Conservation (phyloP, 1,140 invertebrate genomes). For the Drosophila chauvacae region DNA sequence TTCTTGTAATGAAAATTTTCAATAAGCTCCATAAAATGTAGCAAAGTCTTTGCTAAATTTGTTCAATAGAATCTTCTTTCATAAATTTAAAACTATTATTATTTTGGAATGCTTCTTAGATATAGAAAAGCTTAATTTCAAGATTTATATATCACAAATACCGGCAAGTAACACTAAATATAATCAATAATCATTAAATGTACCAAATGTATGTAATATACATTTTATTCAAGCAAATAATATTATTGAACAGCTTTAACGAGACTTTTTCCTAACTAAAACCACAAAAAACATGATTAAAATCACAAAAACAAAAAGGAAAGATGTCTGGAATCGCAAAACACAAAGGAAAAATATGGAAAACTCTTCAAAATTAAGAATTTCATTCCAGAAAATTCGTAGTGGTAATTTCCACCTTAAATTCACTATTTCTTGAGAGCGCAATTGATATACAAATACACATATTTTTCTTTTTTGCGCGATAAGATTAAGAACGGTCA, state of each 20-base stretch:
- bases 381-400: constrained; percentile 4
- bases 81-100: neutral
- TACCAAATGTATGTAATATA: neutral
- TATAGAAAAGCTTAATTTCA: no score
- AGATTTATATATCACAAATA: neutral
- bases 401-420: neutral
- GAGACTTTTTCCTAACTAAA: neutral
- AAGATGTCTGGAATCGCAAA: neutral
- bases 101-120: no score
- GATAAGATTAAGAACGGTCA: constrained; percentile 48
- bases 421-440: neutral
- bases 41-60: neutral
- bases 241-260: no score
- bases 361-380: no score
- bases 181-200: neutral
- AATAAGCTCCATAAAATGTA: neutral
- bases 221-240: no score
- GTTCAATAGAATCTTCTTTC: neutral
- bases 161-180: no score
- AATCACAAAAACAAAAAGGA: neutral
- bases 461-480: neutral
- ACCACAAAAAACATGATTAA: neutral
- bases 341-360: neutral
- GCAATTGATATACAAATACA: constrained; percentile 2
- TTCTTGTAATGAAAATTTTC: neutral